phyloP scores from a whole-genome alignment of 2,888 invertebrate species.

The Scaptomyza parva region DNA sequence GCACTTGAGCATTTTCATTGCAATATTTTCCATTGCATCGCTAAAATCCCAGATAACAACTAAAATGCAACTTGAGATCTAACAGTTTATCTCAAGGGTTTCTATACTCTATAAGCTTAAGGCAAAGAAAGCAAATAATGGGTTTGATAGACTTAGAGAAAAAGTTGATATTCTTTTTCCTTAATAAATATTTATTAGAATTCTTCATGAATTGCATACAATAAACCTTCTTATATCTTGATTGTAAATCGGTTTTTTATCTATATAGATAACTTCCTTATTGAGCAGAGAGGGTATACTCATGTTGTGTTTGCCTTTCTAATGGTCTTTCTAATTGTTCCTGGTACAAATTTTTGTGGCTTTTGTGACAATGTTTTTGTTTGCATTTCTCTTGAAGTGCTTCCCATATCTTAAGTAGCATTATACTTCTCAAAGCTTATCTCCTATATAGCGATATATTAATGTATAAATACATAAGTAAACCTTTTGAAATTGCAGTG shows the following conservation, averaged over 20 bases:
- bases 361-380: conserved; percentile 16
- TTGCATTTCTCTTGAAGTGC: conserved; percentile 33
- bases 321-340: not conserved
- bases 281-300: conserved; percentile 12
- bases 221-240: accelerated
- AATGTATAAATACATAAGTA: not conserved
- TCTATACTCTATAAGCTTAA: not conserved
- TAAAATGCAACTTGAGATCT: not conserved
- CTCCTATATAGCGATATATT: not conserved
- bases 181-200: not conserved
- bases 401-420: conserved; percentile 22
- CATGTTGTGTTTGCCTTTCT: not conserved
- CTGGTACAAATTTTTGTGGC: conserved; percentile 1
- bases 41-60: conserved; percentile 2
- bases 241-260: not conserved
- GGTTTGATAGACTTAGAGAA: not conserved
- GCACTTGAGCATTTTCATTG: conserved; percentile 48
- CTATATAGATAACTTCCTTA: not conserved
- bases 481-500: not conserved
- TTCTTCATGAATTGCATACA: not conserved
- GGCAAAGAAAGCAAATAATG: not conserved
- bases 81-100: not conserved
- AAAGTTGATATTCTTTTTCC: not conserved
- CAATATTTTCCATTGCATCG: conserved; percentile 13
- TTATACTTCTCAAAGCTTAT: conserved; percentile 31